phyloP scores from a whole-genome alignment of 2,113 vertebrate genomes.

The Albula glossodonta region DNA sequence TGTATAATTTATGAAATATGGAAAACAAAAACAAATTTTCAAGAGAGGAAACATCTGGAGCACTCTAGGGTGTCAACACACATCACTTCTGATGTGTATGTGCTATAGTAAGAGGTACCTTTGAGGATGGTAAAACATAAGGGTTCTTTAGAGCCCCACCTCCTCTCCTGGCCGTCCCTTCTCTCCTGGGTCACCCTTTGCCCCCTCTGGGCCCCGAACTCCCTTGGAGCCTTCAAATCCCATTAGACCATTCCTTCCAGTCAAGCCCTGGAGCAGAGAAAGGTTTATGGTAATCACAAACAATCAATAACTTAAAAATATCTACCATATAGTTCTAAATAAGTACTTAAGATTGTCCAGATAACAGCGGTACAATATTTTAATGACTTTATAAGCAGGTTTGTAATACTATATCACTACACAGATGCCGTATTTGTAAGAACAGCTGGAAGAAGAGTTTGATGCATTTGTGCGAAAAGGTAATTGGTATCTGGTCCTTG shows the following conservation, averaged over 20 bases:
- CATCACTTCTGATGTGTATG: neutral
- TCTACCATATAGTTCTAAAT: neutral
- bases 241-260: constrained; percentile 53
- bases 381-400: neutral
- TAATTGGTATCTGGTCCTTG: neutral
- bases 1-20: no score
- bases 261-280: constrained; percentile 47
- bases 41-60: no score
- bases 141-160: constrained; percentile 49
- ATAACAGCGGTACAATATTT: neutral
- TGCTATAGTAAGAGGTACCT: neutral
- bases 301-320: neutral
- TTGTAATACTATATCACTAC: neutral
- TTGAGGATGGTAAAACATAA: no score
- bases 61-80: no score
- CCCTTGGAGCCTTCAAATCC: constrained; percentile 64
- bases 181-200: constrained; percentile 60
- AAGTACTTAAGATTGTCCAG: neutral
- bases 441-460: neutral
- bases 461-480: neutral
- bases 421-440: no score
- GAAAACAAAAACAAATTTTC: no score
- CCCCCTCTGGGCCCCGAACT: constrained; percentile 58
- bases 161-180: constrained; percentile 61
- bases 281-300: neutral